Evolutionary conservation across 2,888 invertebrate species (phyloP).

Genomic region (Caradrina clavipalpis): DNA sequence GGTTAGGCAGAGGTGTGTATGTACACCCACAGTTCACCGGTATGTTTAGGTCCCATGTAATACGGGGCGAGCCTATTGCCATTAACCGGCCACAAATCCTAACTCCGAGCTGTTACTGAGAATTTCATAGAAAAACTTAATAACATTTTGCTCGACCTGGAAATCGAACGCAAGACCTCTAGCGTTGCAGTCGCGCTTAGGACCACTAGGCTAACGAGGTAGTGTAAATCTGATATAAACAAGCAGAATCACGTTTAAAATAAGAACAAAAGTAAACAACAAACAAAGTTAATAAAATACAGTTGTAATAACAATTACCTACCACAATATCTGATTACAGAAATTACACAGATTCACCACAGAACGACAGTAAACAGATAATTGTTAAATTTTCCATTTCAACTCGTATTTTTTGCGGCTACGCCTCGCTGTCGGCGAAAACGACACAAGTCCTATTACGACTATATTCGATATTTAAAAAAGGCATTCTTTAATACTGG

Average conservation of each 20-base stretch:
- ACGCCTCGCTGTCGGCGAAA: slow-evolving; percentile 23
- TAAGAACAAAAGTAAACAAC: slow-evolving; percentile 38
- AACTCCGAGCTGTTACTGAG: too few species aligned
- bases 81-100: too few species aligned
- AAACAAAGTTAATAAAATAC: slow-evolving; percentile 44
- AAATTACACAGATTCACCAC: slow-evolving; percentile 58
- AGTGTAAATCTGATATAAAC: not conserved
- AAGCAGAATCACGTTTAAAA: slow-evolving; percentile 1
- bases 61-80: too few species aligned
- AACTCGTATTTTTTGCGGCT: slow-evolving; percentile 22
- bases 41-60: too few species aligned
- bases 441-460: slow-evolving; percentile 17
- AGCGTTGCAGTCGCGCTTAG: too few species aligned
- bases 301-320: slow-evolving; percentile 50
- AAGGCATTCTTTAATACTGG: slow-evolving; percentile 14
- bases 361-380: slow-evolving; percentile 51
- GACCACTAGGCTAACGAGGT: too few species aligned
- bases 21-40: too few species aligned
- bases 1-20: too few species aligned
- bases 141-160: too few species aligned
- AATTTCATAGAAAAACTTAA: too few species aligned
- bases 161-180: too few species aligned
- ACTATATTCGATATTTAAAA: slow-evolving; percentile 3
- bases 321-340: slow-evolving; percentile 51
- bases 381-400: slow-evolving; percentile 65